phyloP scores from a whole-genome alignment of 2,113 vertebrate species.

The Etheostoma cragini region DNA sequence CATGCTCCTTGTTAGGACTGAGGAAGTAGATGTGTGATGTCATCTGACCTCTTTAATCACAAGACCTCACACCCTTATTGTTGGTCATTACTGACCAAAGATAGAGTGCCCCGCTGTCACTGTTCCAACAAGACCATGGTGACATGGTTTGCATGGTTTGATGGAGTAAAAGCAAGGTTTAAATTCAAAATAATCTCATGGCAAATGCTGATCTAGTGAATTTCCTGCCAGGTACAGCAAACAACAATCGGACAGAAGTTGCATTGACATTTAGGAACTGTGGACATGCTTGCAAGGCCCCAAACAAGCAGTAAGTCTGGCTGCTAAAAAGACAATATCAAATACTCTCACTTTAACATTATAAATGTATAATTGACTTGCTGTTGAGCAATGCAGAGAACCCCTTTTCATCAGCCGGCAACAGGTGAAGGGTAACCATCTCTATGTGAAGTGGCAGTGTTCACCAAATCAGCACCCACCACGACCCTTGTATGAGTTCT shows the following conservation, averaged over 20 bases:
- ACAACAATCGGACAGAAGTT: background rate
- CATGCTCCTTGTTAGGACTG: conserved; percentile 41
- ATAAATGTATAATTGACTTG: background rate
- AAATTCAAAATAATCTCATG: background rate
- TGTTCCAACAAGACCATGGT: background rate
- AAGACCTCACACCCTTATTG: conserved; percentile 28
- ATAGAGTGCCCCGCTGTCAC: background rate
- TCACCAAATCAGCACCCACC: background rate
- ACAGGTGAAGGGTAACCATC: background rate
- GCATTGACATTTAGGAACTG: background rate
- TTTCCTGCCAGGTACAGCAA: background rate
- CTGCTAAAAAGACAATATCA: background rate
- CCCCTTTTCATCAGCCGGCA: background rate
- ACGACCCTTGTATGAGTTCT: conserved; percentile 16
- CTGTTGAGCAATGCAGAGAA: background rate
- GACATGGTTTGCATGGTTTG: too few relatives aligned
- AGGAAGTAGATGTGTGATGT: conserved; percentile 48
- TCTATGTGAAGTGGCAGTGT: background rate
- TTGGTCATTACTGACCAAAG: conserved; percentile 23
- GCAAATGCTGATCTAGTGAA: background rate
- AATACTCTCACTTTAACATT: background rate
- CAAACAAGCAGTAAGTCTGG: background rate
- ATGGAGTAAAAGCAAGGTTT: background rate
- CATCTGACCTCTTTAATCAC: conserved; percentile 51
- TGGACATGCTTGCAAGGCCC: background rate